Evolutionary conservation across 2,888 invertebrate species (phyloP), one percentile per base, ranked within the genome.

Genomic region (Pterostichus niger): DNA sequence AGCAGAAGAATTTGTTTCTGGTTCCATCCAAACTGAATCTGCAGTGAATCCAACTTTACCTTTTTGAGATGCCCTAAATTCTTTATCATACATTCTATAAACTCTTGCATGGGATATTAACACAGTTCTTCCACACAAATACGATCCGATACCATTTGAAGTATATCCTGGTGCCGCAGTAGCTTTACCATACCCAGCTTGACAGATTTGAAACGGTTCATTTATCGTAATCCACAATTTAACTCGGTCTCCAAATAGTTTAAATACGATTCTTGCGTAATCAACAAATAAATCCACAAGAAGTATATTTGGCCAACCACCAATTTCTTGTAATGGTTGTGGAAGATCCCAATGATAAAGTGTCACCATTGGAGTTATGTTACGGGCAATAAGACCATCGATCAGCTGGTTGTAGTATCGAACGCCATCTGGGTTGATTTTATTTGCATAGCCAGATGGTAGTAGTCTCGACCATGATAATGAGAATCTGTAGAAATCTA

Each of bases 151-250:
- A 3, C 93, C 93, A 68, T 92, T 91, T 84, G 91, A 91, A 84
- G 91, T 89, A 10, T 91, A 78, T 0, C 91, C 92, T n/a, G 92
- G 92, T 7, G 92, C 92, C 84, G 91, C 91, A 85, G 89, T 90
- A 0, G 88, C 89, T 84, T 90, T 90, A 7, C 92, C 93, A 90
- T 87, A 91, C 7, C 92, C 92, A 73, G 90, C 90, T 84, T 91
- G 90, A 86, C 92, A 92, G 61, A 91, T 90, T 84, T 92, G 91
- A 82, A 90, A 91, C 0, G 94, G 94, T 86, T 94, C 94, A 87
- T 95, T 95, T 85, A 95, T 91, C 0, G 95, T 95, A 64, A 94
- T 92, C 94, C 95, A 95, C 83, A 87, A 86, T 85, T 93, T 93
- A 73, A 93, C 92, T 86, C 90, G 90, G 85, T 91, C 91, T 40